phyloP scores from a whole-genome alignment of 2,113 vertebrate species.

The Nansenia antarctica region DNA sequence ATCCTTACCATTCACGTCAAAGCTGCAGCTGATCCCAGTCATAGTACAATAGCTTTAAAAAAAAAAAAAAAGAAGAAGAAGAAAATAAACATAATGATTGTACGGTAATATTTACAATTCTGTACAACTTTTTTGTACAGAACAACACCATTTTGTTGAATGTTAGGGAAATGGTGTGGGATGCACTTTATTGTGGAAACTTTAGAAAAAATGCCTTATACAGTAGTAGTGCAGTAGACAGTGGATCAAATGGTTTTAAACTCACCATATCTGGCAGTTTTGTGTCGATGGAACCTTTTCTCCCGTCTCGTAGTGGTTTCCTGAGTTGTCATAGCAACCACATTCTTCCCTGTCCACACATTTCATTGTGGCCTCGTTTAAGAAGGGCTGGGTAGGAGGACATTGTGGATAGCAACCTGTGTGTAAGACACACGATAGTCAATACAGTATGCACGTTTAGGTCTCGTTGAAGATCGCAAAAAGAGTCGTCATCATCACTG shows the following conservation, averaged over 20 bases:
- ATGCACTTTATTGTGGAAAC: neutral
- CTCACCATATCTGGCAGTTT: constrained; percentile 87
- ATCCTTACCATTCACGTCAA: constrained; percentile 60
- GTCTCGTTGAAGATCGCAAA: neutral
- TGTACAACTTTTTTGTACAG: neutral
- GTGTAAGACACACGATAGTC: constrained; percentile 59
- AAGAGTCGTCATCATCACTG: neutral
- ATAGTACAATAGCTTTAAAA: constrained; percentile 67
- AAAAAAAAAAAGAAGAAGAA: too few species aligned
- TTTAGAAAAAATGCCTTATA: neutral
- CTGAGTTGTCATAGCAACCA: constrained; percentile 75
- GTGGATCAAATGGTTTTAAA: too few species aligned
- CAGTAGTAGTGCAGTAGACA: too few species aligned
- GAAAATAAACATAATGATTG: too few species aligned
- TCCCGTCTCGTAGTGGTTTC: constrained; percentile 73
- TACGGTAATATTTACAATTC: neutral
- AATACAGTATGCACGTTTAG: neutral
- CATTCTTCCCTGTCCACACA: constrained; percentile 79
- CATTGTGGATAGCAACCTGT: constrained; percentile 93
- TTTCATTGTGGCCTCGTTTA: constrained; percentile 88
- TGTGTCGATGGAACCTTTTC: constrained; percentile 59
- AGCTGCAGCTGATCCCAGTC: constrained; percentile 54
- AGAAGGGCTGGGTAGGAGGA: constrained; percentile 78
- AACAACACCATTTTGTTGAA: neutral
- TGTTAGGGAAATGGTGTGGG: too few species aligned